Percentiles rank a stretch among this genome's conserved stretches.
phyloP scores from a whole-genome alignment of 2,797 vertebrate species.

The Petrocephalus sullivani region DNA sequence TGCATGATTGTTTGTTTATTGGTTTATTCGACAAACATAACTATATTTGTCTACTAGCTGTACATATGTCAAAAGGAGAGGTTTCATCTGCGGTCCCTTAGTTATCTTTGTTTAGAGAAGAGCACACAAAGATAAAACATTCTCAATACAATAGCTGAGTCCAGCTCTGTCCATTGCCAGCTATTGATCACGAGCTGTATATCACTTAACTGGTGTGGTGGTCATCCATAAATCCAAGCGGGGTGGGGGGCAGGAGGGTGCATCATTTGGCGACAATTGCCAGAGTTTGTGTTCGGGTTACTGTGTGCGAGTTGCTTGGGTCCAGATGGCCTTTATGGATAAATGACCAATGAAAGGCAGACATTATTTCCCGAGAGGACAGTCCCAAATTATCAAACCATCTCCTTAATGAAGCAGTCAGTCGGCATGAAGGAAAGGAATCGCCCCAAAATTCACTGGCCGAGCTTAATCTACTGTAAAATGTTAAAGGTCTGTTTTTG shows the following conservation, averaged over 20 bases:
- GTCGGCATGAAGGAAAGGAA: conserved; percentile 21
- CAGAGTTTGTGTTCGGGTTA: conserved; percentile 25
- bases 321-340: conserved; percentile 31
- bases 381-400: conserved; percentile 23
- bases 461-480: neutral
- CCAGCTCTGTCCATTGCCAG: neutral
- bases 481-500: conserved; percentile 2
- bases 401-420: conserved; percentile 21
- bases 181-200: neutral
- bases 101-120: neutral
- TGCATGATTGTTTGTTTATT: neutral
- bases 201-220: neutral
- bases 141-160: neutral
- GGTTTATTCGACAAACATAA: neutral
- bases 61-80: neutral
- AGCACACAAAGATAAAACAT: neutral
- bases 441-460: neutral
- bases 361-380: conserved; percentile 21
- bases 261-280: neutral
- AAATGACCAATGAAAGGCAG: conserved; percentile 20
- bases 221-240: neutral
- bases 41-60: neutral
- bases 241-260: neutral
- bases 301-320: conserved; percentile 22
- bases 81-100: neutral